Conservation (phyloP, 2,113 vertebrate genomes). For the Melanotaenia duboulayi region DNA sequence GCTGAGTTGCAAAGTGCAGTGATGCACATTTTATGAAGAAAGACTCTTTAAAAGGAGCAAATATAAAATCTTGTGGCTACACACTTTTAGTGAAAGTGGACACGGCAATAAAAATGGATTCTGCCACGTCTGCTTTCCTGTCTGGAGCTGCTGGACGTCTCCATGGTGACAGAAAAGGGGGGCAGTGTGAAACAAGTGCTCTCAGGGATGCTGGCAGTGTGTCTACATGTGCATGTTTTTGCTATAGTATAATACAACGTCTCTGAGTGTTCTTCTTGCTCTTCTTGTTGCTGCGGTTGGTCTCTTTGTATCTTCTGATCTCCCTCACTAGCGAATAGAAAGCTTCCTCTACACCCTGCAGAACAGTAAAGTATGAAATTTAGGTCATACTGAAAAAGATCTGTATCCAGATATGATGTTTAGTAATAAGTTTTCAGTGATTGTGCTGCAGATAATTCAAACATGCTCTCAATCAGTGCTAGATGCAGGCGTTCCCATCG, state of each 20-base stretch:
- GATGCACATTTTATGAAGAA: slow-evolving; percentile 8
- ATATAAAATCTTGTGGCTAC: slow-evolving; percentile 12
- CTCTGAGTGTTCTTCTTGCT: slow-evolving; percentile 87
- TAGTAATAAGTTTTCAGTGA: too few relatives aligned
- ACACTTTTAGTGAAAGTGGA: slow-evolving; percentile 15
- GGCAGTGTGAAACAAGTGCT: slow-evolving; percentile 47
- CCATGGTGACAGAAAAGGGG: neutral
- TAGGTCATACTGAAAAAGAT: neutral
- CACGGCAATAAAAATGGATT: slow-evolving; percentile 12
- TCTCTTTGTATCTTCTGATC: slow-evolving; percentile 88
- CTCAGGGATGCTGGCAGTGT: slow-evolving; percentile 16
- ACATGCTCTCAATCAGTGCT: neutral
- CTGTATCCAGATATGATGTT: neutral
- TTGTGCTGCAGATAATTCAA: neutral
- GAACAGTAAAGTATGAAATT: slow-evolving; percentile 2
- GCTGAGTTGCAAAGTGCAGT: slow-evolving; percentile 34
- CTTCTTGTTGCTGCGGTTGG: slow-evolving; percentile 88
- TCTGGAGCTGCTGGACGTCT: slow-evolving; percentile 10
- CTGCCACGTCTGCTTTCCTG: neutral
- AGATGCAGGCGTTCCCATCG: too few relatives aligned
- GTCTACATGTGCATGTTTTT: slow-evolving; percentile 7
- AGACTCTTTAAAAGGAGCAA: neutral
- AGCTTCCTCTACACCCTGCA: slow-evolving; percentile 88
- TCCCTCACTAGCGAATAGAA: slow-evolving; percentile 91
- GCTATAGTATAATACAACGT: slow-evolving; percentile 87